Evolutionary conservation across 2,113 vertebrate species (phyloP).

Genomic region (Atherinomorus stipes): DNA sequence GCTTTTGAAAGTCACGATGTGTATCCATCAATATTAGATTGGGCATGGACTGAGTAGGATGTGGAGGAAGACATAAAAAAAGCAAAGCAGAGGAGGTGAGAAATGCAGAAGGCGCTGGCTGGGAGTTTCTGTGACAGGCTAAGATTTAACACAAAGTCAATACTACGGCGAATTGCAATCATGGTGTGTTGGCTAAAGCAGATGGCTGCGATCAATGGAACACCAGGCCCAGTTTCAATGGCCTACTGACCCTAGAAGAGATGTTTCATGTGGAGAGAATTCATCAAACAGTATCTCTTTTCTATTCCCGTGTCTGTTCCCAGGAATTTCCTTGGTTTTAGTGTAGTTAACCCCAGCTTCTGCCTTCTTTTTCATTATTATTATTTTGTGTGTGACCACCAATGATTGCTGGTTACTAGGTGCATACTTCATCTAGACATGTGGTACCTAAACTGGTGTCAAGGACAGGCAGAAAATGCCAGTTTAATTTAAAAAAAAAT

Average conservation of each 20-base stretch:
- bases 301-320: not conserved
- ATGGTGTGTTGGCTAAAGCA: constrained; percentile 70
- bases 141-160: constrained; percentile 77
- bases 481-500: too few relatives aligned
- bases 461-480: too few relatives aligned
- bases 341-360: too few relatives aligned
- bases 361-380: too few relatives aligned
- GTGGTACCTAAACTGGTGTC: too few relatives aligned
- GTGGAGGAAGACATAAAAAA: constrained; percentile 23
- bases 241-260: constrained; percentile 43
- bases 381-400: too few relatives aligned
- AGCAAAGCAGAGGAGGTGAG: constrained; percentile 29
- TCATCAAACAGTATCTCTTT: constrained; percentile 25
- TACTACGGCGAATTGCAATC: constrained; percentile 73
- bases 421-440: too few relatives aligned
- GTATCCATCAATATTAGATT: constrained; percentile 31
- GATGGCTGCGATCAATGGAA: constrained; percentile 64
- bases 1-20: constrained; percentile 3
- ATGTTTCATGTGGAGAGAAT: constrained; percentile 54
- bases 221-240: constrained; percentile 30
- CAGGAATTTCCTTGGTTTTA: not conserved
- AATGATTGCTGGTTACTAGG: too few relatives aligned
- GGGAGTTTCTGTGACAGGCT: constrained; percentile 55
- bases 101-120: constrained; percentile 40
- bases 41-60: constrained; percentile 21